Evolutionary conservation across 2,888 invertebrate genomes (phyloP), one percentile per base, ranked within the genome.

Genomic region (Pherbina coryleti): DNA sequence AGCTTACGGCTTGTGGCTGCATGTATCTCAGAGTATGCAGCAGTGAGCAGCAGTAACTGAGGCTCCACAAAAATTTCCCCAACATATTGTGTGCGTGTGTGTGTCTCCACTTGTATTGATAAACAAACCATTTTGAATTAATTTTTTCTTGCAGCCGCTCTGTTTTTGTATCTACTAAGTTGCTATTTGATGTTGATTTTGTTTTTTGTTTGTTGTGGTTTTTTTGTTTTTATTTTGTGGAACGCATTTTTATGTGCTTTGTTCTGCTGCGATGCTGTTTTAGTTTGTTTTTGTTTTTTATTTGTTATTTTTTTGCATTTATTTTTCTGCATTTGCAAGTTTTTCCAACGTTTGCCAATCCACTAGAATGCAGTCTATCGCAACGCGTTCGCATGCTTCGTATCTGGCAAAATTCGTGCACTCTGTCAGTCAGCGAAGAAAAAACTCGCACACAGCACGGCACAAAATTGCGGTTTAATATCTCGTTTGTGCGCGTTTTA

Each of bases 391-490:
- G 44, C 60, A 37, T 60, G 44, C 22, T 37, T 22, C 37, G 55
- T 55, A 72, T 72, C 72, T 51, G 37, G 19, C 28, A 66, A 31
- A 14, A 31, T 22, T 60, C 22, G 22, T 71, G 31, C 31, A 55
- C 53, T 31, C 28, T 55, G 37, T 37, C 51, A 64, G 28, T 64
- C 22, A 55, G 5, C 11, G 8, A 55, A 57, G 55, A 55, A 49
- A 44, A 19, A 49, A 62, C 37, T 22, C 34, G 44, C 37, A 44
- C 44, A 49, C 19, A 67, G 19, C 17, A 4, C 19, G 19, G 34
- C 75, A 53, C 53, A 76, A 79, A 80, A 81, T 79, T 78, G 69
- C 81, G 79, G 37, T 78, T 77, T 55, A 34, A 19, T 51, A 71
- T 64, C 66, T 37, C 76, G 70, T 60, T 80, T 22, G 34, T 9